Base-by-base conservation (phyloP, 1,140 invertebrate genomes). In the Plodia interpunctella region DNA sequence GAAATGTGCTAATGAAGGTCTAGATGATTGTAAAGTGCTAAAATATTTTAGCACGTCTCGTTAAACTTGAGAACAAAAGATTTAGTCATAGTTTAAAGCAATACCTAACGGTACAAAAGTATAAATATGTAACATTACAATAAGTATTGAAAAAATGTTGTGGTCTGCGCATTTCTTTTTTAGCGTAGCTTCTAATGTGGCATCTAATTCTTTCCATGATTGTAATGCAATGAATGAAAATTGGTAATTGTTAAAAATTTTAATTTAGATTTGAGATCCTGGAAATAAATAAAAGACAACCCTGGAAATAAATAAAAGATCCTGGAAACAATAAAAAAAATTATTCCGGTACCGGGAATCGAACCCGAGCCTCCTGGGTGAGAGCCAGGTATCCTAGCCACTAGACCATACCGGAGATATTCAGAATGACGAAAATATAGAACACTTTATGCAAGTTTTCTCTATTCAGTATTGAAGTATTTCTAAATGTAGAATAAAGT, bases 341-440 rank as follows among this genome's bases (percentile, higher is more conserved):
- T 10, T 25, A 59, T 67, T 66, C 62, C 62, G 60, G 62, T 63
- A 68, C 60, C 62, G 66, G 62, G 66, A 67, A 67, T 67, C 61
- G 65, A 67, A 63, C 65, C 59, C 59, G 66, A 69, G 66, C 70
- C 70, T 72, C 70, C 70, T 72, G 70, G 70, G 70, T 72, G 70
- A 72, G 70, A 72, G 70, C 70, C 70, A 69, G 70, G 70, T 72
- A 72, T 72, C 70, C 70, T 72, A 72, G 66, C 70, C 52, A 65
- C 57, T 66, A 66, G 62, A 66, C 61, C 54, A 70, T 64, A 70
- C 57, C 62, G 58, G 61, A 66, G 17, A 20, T 51, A 18, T 2
- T 6, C 5, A 11, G 5, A 0, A 0, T 5, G 18, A 2, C 18
- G 49, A 51, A 51, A 51, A 19, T 51, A 20, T 51, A 5, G 18